Evolutionary conservation across 2,113 vertebrate species (phyloP).

Genomic region (Aldabrachelys gigantea): DNA sequence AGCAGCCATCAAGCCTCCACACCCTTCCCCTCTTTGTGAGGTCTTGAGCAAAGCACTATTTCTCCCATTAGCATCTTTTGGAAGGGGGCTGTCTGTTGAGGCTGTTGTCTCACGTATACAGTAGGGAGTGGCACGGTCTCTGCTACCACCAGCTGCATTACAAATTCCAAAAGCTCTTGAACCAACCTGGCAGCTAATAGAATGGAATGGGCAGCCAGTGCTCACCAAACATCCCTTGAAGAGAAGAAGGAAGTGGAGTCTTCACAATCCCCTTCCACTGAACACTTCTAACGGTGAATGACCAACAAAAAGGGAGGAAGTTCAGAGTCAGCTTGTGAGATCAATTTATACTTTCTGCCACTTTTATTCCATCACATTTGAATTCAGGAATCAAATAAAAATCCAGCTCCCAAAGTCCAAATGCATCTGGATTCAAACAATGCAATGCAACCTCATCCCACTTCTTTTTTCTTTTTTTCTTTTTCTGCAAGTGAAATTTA

Average conservation of each 20-base stretch:
- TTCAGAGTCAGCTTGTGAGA: not conserved
- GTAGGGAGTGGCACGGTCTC: not conserved
- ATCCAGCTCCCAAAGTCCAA: not conserved
- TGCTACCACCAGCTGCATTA: not conserved
- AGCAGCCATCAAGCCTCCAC: not conserved
- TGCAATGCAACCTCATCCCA: not conserved
- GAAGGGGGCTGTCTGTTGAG: not conserved
- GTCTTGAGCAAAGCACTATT: not conserved
- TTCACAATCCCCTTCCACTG: not conserved
- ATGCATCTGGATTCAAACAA: slow-evolving; percentile 8
- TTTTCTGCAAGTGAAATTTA: slow-evolving; percentile 21
- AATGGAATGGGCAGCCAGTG: not conserved
- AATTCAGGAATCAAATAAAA: not conserved
- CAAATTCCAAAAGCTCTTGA: not conserved
- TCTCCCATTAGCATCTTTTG: not conserved
- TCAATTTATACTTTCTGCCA: not conserved
- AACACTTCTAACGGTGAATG: not conserved
- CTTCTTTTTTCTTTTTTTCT: not conserved
- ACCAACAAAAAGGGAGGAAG: not conserved
- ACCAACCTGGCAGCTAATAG: not conserved
- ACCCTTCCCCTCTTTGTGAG: not conserved
- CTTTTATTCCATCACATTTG: not conserved
- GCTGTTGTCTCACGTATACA: not conserved
- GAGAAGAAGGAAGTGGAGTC: not conserved
- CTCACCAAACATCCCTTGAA: not conserved